phyloP scores from a whole-genome alignment of 2,888 invertebrate species.

The Caenorhabditis sp. region DNA sequence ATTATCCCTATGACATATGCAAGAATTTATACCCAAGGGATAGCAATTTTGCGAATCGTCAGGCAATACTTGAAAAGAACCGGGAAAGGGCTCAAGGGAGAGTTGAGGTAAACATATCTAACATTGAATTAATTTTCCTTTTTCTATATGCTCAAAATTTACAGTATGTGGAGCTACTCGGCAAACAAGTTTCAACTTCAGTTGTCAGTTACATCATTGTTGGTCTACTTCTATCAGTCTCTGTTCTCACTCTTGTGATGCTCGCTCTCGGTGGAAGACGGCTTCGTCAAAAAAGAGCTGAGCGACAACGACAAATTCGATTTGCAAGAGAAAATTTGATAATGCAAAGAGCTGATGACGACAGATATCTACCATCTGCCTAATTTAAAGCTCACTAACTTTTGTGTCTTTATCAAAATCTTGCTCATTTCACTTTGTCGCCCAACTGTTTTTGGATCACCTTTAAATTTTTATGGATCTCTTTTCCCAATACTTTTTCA shows the following conservation, averaged over 20 bases:
- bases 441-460: conserved; percentile 32
- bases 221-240: conserved; percentile 54
- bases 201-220: conserved; percentile 65
- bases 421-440: conserved; percentile 44
- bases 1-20: conserved; percentile 75
- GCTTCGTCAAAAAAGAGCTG: conserved; percentile 44
- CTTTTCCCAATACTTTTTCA: conserved; percentile 24
- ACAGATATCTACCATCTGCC: conserved; percentile 68
- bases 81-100: conserved; percentile 18
- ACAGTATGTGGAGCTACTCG: conserved; percentile 62
- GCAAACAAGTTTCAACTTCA: conserved; percentile 50
- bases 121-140: background rate
- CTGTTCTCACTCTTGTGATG: conserved; percentile 62
- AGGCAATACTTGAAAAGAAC: conserved; percentile 41
- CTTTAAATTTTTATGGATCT: conserved; percentile 31
- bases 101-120: conserved; percentile 30
- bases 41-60: conserved; percentile 44
- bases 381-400: conserved; percentile 13
- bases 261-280: conserved; percentile 65
- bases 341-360: conserved; percentile 68
- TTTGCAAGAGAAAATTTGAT: conserved; percentile 68
- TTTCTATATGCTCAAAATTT: no score
- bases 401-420: conserved; percentile 12
- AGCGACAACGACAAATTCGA: conserved; percentile 60
- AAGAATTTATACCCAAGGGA: conserved; percentile 52